Conservation (phyloP, 2,113 vertebrate species). For the Pandion haliaetus region DNA sequence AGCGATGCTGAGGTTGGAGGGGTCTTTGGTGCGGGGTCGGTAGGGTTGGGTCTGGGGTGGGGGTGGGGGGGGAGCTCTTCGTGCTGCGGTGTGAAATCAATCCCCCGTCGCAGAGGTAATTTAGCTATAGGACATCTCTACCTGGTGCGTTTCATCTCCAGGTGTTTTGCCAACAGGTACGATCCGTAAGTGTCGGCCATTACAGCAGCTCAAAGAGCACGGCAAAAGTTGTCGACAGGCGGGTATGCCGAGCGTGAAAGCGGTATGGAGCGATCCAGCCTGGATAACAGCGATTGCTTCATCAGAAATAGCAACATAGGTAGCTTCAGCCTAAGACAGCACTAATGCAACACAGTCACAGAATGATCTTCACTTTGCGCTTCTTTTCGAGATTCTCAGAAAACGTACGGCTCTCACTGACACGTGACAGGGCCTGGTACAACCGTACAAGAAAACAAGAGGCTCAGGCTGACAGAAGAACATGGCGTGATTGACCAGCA, state of each 20-base stretch:
- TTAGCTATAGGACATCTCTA: not conserved
- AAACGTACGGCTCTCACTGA: not conserved
- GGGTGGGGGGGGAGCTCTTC: not conserved
- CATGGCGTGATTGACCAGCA: not conserved
- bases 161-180: too few species aligned
- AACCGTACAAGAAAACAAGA: not conserved
- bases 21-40: not conserved
- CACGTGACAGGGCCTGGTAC: not conserved
- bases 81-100: too few species aligned
- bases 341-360: not conserved
- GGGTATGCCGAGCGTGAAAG: not conserved
- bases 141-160: not conserved
- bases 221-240: not conserved
- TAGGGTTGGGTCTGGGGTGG: not conserved
- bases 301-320: not conserved
- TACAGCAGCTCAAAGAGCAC: not conserved
- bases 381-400: not conserved
- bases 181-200: not conserved
- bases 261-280: not conserved
- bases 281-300: not conserved
- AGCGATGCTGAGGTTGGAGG: not conserved
- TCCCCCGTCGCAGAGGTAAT: too few species aligned
- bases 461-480: not conserved
- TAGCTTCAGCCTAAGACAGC: too few species aligned
- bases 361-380: not conserved